phyloP scores from a whole-genome alignment of 92 coral and sea anemone genomes.

The Meandrina meandrites region DNA sequence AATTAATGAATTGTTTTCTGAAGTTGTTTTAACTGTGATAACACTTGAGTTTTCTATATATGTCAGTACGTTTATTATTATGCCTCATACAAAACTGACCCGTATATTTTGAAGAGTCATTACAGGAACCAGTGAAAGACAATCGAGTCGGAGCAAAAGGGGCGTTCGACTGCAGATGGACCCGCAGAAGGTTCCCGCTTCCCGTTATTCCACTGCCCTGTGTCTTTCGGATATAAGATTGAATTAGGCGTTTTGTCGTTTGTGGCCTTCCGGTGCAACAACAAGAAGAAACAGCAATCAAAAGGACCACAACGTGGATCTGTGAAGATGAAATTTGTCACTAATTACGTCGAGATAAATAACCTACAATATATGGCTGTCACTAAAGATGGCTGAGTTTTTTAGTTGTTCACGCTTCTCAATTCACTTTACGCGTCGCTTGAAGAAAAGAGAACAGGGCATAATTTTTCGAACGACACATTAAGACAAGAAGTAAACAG shows the following conservation, averaged over 20 bases:
- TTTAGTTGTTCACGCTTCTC: no score
- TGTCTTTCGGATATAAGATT: slow-evolving; percentile 8
- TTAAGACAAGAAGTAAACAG: no score
- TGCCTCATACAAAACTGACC: neutral
- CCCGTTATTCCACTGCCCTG: slow-evolving; percentile 13
- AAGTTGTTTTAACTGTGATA: neutral
- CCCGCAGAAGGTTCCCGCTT: slow-evolving; percentile 18
- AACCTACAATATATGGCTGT: neutral
- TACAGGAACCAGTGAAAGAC: slow-evolving; percentile 31
- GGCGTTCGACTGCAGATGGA: neutral
- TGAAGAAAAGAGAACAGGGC: no score
- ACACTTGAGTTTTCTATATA: neutral
- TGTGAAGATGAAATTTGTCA: neutral
- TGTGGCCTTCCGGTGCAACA: slow-evolving; percentile 5
- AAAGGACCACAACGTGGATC: neutral
- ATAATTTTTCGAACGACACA: no score
- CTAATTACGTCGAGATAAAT: neutral
- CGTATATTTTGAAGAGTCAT: neutral
- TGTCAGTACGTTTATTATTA: neutral
- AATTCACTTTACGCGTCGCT: no score
- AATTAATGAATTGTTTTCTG: neutral
- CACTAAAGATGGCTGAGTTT: no score
- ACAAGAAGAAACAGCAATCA: neutral
- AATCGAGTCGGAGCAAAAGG: neutral
- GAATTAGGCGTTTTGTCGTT: neutral